A percentile compares a stretch with the other conserved stretches of the same genome.
Evolutionary conservation across 2,888 invertebrate species (phyloP).

Genomic region (Cryptocephalus primarius): DNA sequence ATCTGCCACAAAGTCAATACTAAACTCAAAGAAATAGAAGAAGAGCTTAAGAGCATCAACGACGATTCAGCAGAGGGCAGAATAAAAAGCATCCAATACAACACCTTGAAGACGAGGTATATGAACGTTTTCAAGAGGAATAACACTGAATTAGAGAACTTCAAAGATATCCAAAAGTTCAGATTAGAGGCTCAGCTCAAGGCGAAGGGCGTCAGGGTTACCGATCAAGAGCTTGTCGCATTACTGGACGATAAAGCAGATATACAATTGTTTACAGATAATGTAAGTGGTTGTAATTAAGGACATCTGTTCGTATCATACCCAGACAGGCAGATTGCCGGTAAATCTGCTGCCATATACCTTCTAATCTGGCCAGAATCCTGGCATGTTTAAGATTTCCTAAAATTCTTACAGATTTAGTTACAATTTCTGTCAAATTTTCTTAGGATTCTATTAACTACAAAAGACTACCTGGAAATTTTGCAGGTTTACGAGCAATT

Average conservation of each 20-base stretch:
- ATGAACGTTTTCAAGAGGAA: constrained; percentile 43
- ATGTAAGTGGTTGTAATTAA: constrained; percentile 33
- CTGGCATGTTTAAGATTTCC: no score
- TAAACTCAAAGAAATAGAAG: constrained; percentile 24
- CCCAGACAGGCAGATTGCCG: no score
- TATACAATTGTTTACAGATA: constrained; percentile 40
- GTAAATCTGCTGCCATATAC: no score
- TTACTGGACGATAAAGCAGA: constrained; percentile 36
- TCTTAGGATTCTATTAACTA: no score
- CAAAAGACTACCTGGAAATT: no score
- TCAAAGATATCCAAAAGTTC: constrained; percentile 42
- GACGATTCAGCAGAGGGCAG: constrained; percentile 25
- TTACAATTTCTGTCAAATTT: no score
- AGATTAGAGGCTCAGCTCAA: constrained; percentile 46
- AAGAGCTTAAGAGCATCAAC: constrained; percentile 15
- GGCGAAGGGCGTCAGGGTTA: constrained; percentile 31
- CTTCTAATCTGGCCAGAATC: no score
- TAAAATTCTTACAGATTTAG: no score
- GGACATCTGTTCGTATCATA: no score
- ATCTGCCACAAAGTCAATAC: constrained; percentile 20
- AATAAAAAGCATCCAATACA: constrained; percentile 42
- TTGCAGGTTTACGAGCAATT: no score
- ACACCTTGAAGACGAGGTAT: constrained; percentile 38
- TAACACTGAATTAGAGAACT: constrained; percentile 41
- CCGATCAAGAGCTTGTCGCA: constrained; percentile 34